Conservation (phyloP, 2,113 vertebrate species). For the Cnemophilus loriae region DNA sequence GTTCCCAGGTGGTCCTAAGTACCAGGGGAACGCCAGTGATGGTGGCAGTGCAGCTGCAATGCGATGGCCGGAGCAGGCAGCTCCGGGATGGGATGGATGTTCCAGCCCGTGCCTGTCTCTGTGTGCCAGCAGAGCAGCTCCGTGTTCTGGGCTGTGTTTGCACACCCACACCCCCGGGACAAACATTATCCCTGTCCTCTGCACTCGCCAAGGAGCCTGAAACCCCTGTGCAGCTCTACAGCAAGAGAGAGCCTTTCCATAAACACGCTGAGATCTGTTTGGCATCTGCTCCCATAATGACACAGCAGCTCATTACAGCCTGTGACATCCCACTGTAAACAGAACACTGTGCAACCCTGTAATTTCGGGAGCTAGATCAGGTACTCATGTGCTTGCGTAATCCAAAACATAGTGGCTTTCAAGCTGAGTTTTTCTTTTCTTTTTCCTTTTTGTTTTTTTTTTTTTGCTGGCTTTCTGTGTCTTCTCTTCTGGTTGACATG, state of each 20-base stretch:
- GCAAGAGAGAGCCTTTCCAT: not conserved
- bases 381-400: slow-evolving; percentile 32
- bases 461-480: not conserved
- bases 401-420: not conserved
- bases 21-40: accelerated
- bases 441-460: not conserved
- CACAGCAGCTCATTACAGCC: slow-evolving; percentile 26
- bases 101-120: not conserved
- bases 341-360: not conserved
- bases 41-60: accelerated
- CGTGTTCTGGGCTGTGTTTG: not conserved
- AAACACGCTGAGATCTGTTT: not conserved
- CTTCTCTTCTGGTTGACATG: slow-evolving; percentile 52
- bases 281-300: slow-evolving; percentile 39
- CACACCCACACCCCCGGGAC: not conserved
- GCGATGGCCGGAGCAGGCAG: accelerated
- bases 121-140: not conserved
- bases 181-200: not conserved
- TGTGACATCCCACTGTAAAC: slow-evolving; percentile 31
- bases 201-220: not conserved
- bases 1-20: accelerated
- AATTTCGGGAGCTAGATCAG: slow-evolving; percentile 1
- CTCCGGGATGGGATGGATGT: accelerated
- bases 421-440: not conserved
- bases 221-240: not conserved